These are phyloP conservation scores for Brachyrhaphis roseni DNA, from an alignment of 2,797 vertebrate genomes.

Conservation along the genomic window DNA sequence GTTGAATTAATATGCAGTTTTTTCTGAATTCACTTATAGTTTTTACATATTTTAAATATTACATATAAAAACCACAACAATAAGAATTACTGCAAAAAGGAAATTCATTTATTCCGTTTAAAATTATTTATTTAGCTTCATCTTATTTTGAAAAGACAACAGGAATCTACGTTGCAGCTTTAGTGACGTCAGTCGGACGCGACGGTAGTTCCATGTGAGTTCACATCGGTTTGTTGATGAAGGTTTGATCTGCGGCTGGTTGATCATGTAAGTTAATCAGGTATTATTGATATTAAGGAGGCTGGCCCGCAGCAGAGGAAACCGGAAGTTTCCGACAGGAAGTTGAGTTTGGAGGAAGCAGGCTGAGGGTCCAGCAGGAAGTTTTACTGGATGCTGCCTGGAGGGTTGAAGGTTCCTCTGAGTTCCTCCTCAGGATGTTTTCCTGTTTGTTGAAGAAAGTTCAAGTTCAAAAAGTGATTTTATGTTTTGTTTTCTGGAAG, in stretches of 20 bases:
- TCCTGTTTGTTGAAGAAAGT: background rate
- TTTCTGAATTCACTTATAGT: background rate
- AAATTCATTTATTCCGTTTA: background rate
- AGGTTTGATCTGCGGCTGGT: background rate
- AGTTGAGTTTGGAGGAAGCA: background rate
- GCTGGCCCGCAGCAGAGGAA: background rate
- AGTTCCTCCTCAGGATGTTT: background rate
- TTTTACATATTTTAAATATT: background rate
- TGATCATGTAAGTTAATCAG: background rate
- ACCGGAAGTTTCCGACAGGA: background rate
- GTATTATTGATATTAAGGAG: background rate
- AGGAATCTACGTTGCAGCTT: background rate
- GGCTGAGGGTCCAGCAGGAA: background rate
- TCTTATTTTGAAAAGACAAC: background rate
- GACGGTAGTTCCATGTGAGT: slow-evolving; percentile 37
- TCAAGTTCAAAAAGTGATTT: background rate
- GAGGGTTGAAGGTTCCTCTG: background rate
- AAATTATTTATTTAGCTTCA: background rate
- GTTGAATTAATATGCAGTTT: background rate
- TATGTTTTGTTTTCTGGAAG: background rate
- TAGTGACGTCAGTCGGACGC: background rate
- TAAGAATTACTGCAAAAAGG: background rate
- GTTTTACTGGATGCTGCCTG: background rate
- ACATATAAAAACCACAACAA: background rate
- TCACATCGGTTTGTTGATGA: background rate